Evolutionary conservation across 1,140 invertebrate species (phyloP).

Genomic region (Carcinoscorpius rotundicauda): DNA sequence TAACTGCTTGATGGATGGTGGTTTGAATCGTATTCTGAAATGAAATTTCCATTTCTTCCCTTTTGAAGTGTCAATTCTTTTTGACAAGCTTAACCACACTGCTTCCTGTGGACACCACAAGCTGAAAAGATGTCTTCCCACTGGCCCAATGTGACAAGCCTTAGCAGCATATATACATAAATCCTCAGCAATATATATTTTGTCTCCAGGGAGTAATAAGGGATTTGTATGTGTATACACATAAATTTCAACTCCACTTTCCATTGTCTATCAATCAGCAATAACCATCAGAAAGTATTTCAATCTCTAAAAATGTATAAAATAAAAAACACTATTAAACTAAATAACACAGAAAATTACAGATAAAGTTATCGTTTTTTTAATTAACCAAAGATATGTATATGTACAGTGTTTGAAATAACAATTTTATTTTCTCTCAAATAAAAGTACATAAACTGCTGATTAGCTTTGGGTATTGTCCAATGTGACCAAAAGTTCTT

Average conservation of each 20-base stretch:
- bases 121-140: constrained; percentile 61
- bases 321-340: no score
- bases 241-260: constrained; percentile 4
- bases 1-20: constrained; percentile 38
- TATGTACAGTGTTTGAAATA: no score
- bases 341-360: no score
- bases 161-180: constrained; percentile 55
- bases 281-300: no score
- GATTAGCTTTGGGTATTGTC: no score
- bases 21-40: constrained; percentile 61
- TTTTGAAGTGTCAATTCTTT: constrained; percentile 37
- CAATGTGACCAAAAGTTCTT: no score
- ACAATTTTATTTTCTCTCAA: no score
- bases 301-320: no score
- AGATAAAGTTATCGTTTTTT: no score
- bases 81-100: constrained; percentile 49
- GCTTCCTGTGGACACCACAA: constrained; percentile 46
- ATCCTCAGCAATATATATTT: constrained; percentile 43
- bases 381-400: no score
- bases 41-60: constrained; percentile 43
- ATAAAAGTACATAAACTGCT: no score
- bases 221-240: constrained; percentile 12
- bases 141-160: constrained; percentile 52
- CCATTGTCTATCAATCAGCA: background rate
- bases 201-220: constrained; percentile 1